These are phyloP conservation scores for Muschampia plurimacula DNA, from an alignment of 2,888 invertebrate genomes.

Conservation along the genomic window DNA sequence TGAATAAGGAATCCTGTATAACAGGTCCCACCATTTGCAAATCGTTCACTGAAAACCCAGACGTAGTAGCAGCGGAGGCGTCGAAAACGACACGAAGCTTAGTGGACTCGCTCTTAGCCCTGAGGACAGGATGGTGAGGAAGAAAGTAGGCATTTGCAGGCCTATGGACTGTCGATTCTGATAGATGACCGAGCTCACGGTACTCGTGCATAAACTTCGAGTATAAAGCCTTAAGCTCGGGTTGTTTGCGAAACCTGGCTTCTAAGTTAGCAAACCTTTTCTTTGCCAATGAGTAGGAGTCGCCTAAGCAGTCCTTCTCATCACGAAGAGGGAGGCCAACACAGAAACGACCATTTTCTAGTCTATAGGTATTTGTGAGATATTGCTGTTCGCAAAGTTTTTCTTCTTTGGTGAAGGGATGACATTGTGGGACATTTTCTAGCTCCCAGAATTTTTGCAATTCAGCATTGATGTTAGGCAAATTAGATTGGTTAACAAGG, in stretches of 20 bases:
- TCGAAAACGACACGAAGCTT: conserved; percentile 1
- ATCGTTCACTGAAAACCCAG: neutral
- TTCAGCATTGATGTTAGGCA: neutral
- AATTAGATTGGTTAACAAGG: neutral
- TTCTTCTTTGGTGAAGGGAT: neutral
- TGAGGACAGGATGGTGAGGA: conserved; percentile 1
- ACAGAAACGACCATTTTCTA: neutral
- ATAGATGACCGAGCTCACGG: neutral
- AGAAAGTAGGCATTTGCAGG: neutral
- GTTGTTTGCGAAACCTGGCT: neutral
- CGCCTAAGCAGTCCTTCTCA: neutral
- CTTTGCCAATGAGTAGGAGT: conserved; percentile 1
- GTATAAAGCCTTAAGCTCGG: neutral
- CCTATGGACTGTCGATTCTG: neutral
- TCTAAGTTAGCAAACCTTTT: conserved; percentile 4
- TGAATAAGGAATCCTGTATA: conserved; percentile 8
- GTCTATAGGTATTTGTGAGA: neutral
- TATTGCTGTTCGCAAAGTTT: neutral
- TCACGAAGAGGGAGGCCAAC: neutral
- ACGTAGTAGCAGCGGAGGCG: neutral
- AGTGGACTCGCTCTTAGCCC: neutral
- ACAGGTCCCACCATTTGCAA: neutral
- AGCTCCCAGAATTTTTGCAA: neutral
- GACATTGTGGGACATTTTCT: neutral
- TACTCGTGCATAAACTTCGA: neutral